Base-by-base conservation (phyloP, 2,113 vertebrate genomes). In the Apaloderma vittatum region DNA sequence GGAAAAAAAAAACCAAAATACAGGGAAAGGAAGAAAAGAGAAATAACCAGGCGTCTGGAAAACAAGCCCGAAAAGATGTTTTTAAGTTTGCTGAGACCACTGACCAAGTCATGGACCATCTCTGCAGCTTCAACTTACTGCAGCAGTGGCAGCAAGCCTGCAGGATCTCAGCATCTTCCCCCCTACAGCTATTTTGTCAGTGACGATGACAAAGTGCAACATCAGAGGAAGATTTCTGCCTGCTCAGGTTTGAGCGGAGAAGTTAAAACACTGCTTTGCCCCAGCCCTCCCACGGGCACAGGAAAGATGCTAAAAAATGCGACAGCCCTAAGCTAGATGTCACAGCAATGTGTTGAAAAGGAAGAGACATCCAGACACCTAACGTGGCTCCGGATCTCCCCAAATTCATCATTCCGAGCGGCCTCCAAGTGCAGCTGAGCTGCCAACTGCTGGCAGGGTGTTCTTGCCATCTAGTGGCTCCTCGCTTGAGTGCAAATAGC, bases 391-490 rank as follows among this genome's bases (percentile, higher is more conserved):
- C 24, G n/a, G 8, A 30, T 49, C 8, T 20, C 13, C n/a, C 72
- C 55, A 1, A 7, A 48, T 49, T 55, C 49, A 15, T 37, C 55
- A 3, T 11, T 7, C 24, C 4, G 32, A 37, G 40, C 63, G 34
- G 23, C 51, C 17, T 30, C 10, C 2, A 18, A 6, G 4, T 1
- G 15, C 49, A 34, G 20, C 70, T 32, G 77, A 15, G 62, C 17
- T 26, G 30, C 66, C 22, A 66, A 27, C 45, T 3, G 22, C 71
- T 49, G 34, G 55, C 29, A 65, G 85, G 22, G 10, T 40, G 10
- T 55, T 82, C 57, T 84, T 94, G 94, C 88, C 96, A 92, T 78
- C 91, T 92, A 66, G 78, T 49, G 94, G 89, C 66, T 61, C 23
- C 40, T 67, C 7, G 1, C 18, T 51, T 61, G 30, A 95, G 32